Evolutionary conservation across 2,113 vertebrate species (phyloP).

Genomic region (Orthonyx spaldingii): DNA sequence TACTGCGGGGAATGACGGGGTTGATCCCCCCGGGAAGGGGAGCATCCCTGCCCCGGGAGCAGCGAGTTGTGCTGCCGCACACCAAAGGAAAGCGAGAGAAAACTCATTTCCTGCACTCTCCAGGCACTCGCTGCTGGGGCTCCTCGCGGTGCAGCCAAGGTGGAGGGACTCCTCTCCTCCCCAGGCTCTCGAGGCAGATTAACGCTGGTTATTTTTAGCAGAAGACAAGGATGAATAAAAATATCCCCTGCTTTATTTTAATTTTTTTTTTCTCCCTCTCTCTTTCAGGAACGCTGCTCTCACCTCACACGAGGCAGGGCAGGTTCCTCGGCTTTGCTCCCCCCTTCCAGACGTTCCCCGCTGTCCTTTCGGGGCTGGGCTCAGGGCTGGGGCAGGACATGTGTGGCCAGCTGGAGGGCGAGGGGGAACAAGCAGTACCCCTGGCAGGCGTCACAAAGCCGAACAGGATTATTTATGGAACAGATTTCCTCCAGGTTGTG

Average conservation of each 20-base stretch:
- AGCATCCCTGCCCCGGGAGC: background rate
- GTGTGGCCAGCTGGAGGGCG: background rate
- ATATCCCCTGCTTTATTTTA: background rate
- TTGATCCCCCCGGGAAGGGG: rapidly evolving
- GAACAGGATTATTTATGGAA: slow-evolving; percentile 6
- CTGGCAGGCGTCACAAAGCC: background rate
- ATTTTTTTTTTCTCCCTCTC: background rate
- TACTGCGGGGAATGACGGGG: background rate
- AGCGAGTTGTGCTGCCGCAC: background rate
- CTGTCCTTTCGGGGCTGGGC: background rate
- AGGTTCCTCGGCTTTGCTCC: background rate
- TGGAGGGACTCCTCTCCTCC: background rate
- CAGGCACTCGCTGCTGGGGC: background rate
- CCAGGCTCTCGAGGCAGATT: background rate
- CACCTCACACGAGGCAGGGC: background rate
- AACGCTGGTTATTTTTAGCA: slow-evolving; percentile 29
- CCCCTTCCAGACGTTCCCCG: background rate
- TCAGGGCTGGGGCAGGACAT: background rate
- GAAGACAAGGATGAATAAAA: slow-evolving; percentile 45
- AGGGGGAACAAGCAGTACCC: slow-evolving; percentile 21
- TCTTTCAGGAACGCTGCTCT: background rate
- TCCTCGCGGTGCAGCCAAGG: background rate
- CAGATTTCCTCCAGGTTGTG: slow-evolving; percentile 22
- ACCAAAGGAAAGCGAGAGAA: background rate
- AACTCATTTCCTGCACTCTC: background rate